Evolutionary conservation across 37 sponge, comb jelly and placozoan genomes (phyloP).

Genomic region (Halisarca cf. caerulea): DNA sequence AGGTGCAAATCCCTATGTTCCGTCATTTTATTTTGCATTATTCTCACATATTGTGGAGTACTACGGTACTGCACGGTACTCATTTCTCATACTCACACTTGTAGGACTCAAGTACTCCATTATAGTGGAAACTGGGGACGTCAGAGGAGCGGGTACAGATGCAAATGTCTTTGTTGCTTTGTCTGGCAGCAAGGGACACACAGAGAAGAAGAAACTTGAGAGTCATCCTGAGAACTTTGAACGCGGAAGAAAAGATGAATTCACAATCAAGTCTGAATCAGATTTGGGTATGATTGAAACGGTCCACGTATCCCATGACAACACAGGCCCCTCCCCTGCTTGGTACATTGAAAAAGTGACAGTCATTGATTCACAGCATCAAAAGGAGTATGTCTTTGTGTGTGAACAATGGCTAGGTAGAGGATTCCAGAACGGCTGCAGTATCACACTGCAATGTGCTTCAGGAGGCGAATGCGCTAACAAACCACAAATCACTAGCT

Average conservation of each 20-base stretch:
- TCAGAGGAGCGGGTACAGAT: slow-evolving; percentile 81
- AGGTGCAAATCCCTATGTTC: too few species aligned
- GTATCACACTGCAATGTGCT: neutral
- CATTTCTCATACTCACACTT: too few species aligned
- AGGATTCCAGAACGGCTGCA: neutral
- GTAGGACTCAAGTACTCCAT: too few species aligned
- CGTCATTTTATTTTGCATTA: too few species aligned
- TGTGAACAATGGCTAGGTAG: slow-evolving; percentile 1
- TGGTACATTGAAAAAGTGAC: slow-evolving; percentile 67
- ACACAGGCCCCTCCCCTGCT: slow-evolving; percentile 55
- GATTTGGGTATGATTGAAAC: slow-evolving; percentile 25
- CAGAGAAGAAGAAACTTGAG: slow-evolving; percentile 36
- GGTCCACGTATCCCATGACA: slow-evolving; percentile 68
- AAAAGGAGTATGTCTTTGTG: neutral
- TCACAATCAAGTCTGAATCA: neutral
- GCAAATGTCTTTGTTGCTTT: slow-evolving; percentile 80
- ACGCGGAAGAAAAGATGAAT: slow-evolving; percentile 19
- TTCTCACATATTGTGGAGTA: too few species aligned
- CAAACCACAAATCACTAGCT: neutral
- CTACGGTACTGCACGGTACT: too few species aligned
- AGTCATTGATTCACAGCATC: too few species aligned
- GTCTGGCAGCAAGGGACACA: slow-evolving; percentile 50
- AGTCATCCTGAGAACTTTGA: neutral
- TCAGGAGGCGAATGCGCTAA: neutral
- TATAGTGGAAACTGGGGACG: slow-evolving; percentile 45